A percentile compares a stretch with the other conserved stretches of the same genome.
Evolutionary conservation across 1,140 invertebrate genomes (phyloP).

Genomic region (Antheraea mylitta): DNA sequence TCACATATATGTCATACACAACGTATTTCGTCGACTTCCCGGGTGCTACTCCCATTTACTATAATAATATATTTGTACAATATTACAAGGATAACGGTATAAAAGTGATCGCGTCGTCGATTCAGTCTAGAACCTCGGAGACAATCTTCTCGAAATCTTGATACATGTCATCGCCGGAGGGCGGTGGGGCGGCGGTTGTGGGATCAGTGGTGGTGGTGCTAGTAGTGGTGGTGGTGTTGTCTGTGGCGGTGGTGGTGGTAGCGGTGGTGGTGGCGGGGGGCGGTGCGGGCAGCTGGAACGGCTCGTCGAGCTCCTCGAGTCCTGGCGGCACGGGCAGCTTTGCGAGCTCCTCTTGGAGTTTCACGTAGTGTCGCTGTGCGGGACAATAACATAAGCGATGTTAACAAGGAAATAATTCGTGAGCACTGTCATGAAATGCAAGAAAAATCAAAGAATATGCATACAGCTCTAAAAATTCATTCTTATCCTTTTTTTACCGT

Average conservation of each 20-base stretch:
- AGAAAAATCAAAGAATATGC: too few relatives aligned
- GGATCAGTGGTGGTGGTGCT: constrained; percentile 29
- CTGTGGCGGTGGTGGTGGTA: too few relatives aligned
- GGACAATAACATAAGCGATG: too few relatives aligned
- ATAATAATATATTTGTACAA: constrained; percentile 18
- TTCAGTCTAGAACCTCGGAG: constrained; percentile 80
- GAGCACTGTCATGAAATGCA: too few relatives aligned
- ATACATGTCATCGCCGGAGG: constrained; percentile 79
- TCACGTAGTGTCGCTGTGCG: constrained; percentile 86
- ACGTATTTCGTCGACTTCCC: background rate
- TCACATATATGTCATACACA: too few relatives aligned
- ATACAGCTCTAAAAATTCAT: too few relatives aligned
- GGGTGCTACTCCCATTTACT: constrained; percentile 26
- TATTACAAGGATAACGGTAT: constrained; percentile 11
- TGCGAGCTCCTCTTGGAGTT: constrained; percentile 87
- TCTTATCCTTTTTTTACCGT: too few relatives aligned
- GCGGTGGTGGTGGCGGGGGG: constrained; percentile 21
- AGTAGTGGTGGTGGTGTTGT: background rate
- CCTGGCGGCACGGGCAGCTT: constrained; percentile 88
- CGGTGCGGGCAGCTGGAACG: constrained; percentile 77
- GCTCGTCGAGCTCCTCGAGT: constrained; percentile 84
- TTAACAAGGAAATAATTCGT: background rate
- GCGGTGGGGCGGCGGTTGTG: constrained; percentile 31
- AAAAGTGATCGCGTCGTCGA: background rate
- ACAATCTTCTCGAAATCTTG: constrained; percentile 88